A percentile compares a stretch with the other conserved stretches of the same genome.
phyloP scores from a whole-genome alignment of 2,113 vertebrate genomes.

The Morone chrysops region DNA sequence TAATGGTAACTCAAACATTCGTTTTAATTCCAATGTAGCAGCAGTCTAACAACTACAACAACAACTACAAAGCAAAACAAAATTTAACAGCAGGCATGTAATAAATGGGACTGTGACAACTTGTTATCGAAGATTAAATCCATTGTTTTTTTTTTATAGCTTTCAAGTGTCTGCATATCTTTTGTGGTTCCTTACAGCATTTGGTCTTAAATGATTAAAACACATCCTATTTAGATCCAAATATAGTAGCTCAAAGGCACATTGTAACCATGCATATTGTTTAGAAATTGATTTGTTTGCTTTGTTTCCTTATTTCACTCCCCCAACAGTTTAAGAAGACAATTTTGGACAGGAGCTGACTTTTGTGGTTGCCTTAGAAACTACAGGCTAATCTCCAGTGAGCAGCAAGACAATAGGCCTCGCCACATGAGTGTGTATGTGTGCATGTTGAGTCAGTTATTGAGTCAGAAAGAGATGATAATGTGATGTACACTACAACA shows the following conservation, averaged over 20 bases:
- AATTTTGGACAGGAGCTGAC: neutral
- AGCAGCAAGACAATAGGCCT: constrained; percentile 5
- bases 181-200: neutral
- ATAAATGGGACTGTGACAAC: neutral
- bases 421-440: neutral
- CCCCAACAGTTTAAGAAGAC: constrained; percentile 21
- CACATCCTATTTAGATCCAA: constrained; percentile 20
- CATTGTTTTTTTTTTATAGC: neutral
- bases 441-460: constrained; percentile 18
- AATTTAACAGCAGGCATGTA: neutral
- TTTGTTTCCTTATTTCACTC: constrained; percentile 21
- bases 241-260: neutral
- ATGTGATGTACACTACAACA: constrained; percentile 33
- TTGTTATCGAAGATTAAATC: constrained; percentile 3
- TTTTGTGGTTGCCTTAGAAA: constrained; percentile 56
- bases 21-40: constrained; percentile 1
- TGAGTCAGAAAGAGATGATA: constrained; percentile 42
- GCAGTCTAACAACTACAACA: neutral
- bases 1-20: neutral
- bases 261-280: constrained; percentile 1
- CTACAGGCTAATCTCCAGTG: constrained; percentile 25
- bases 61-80: neutral
- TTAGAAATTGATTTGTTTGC: constrained; percentile 40
- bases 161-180: constrained; percentile 6
- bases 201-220: constrained; percentile 32